Conservation (phyloP, 2,797 vertebrate genomes). For the Garrulus glandarius region DNA sequence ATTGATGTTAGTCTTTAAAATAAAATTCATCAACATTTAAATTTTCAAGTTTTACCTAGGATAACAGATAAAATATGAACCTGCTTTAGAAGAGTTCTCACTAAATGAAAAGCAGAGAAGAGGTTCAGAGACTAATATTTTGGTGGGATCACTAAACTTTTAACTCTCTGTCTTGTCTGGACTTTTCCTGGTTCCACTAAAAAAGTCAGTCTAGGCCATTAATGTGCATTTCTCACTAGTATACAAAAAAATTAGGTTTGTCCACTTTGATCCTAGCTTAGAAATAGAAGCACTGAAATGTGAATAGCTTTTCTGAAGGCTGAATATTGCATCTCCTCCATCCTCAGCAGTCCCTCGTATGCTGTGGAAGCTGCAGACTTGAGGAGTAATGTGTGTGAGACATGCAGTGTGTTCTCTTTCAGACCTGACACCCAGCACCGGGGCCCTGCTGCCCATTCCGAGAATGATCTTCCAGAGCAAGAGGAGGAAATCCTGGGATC, state of each 20-base stretch:
- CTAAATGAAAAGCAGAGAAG: neutral
- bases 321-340: neutral
- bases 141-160: neutral
- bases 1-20: neutral
- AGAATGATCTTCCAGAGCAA: constrained; percentile 84
- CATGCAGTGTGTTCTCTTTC: constrained; percentile 23
- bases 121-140: neutral
- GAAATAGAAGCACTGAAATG: neutral
- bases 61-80: neutral
- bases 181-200: neutral
- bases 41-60: neutral
- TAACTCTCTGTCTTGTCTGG: rapidly evolving
- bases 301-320: neutral
- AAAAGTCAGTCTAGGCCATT: neutral
- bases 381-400: neutral
- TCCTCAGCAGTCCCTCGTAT: neutral
- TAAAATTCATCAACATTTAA: neutral
- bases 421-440: constrained; percentile 90
- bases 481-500: constrained; percentile 95
- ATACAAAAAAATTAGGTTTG: neutral
- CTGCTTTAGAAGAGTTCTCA: neutral
- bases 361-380: neutral
- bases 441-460: constrained; percentile 81
- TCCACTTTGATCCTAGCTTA: neutral
- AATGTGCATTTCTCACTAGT: neutral